Base-by-base conservation (phyloP, 2,113 vertebrate species). In the Takifugu bimaculatus region DNA sequence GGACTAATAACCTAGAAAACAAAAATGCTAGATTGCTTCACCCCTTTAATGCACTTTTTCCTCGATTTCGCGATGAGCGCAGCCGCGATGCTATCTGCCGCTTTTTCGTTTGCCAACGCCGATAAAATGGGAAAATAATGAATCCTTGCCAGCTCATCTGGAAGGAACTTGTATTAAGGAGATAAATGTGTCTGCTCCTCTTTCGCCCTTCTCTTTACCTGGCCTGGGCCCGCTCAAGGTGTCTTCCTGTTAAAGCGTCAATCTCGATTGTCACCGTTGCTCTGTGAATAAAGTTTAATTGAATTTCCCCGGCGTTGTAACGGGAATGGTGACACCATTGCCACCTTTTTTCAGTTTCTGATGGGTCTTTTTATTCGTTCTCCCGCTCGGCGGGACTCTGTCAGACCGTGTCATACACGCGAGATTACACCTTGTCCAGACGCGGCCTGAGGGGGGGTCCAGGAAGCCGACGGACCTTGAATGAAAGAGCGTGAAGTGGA, bases 401-500 rank as follows among this genome's bases (percentile, higher is more conserved):
- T 84, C 80, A 78, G 82, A 72, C 77, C 67, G 45, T 74, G 75
- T 89, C 83, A 84, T 75, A 76, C 72, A 72, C 72, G 72, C 72
- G 68, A 87, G 83, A 83, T 78, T 81, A 77, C 76, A 71, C 69
- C 39, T 79, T 72, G 72, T 80, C 77, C 62, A 58, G 75, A 85
- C 78, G 70, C 80, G 72, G 72, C 78, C 83, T 82, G 47, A 57
- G 60, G 78, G 72, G 82, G 78, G 20, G 20, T 20, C 20, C 72
- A 71, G 57, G 80, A 78, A 84, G 71, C 72, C 75, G 83, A 79
- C 77, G 70, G 79, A 86, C 75, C 85, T 71, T 81, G 78, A 81
- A 82, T 74, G 74, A 79, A 86, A 84, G 79, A 83, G 82, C 79
- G 76, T 62, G 81, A 87, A 75, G 69, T 71, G 78, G 74, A 59